These are phyloP conservation scores for Fistularia tabacaria DNA, from an alignment of 2,797 vertebrate species.

Conservation along the genomic window DNA sequence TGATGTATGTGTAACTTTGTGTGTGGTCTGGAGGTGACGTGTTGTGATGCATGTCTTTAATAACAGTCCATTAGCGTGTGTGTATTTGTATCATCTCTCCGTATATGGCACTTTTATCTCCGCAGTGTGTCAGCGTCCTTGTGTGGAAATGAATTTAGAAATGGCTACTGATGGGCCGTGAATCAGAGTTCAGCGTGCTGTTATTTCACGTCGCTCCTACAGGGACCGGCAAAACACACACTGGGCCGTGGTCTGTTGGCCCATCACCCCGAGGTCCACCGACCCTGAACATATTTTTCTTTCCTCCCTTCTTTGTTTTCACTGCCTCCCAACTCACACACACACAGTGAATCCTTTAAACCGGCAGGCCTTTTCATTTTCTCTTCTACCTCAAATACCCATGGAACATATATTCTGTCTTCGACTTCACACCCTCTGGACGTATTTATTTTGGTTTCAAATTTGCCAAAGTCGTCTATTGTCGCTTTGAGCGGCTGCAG, in stretches of 20 bases:
- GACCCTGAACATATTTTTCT: slow-evolving; percentile 46
- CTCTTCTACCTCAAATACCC: slow-evolving; percentile 5
- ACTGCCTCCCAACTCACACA: not conserved
- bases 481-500: not conserved
- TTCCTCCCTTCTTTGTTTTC: slow-evolving; percentile 26
- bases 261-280: slow-evolving; percentile 37
- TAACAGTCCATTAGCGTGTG: slow-evolving; percentile 57
- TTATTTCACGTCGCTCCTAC: slow-evolving; percentile 47
- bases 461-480: slow-evolving; percentile 15
- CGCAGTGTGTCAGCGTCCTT: slow-evolving; percentile 5
- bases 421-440: not conserved
- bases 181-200: slow-evolving; percentile 47
- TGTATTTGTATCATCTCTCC: slow-evolving; percentile 6
- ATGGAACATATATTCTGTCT: slow-evolving; percentile 2
- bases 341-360: not conserved
- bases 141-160: slow-evolving; percentile 39
- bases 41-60: slow-evolving; percentile 74
- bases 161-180: slow-evolving; percentile 46
- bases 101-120: not conserved
- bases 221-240: slow-evolving; percentile 15
- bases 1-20: slow-evolving; percentile 35
- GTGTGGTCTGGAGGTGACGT: slow-evolving; percentile 53
- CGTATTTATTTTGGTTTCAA: slow-evolving; percentile 11
- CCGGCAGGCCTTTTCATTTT: slow-evolving; percentile 2
- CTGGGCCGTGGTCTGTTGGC: slow-evolving; percentile 40